Evolutionary conservation across 2,113 vertebrate genomes (phyloP), one percentile per base, ranked within the genome.

Genomic region (Gallinago paraguaiae): DNA sequence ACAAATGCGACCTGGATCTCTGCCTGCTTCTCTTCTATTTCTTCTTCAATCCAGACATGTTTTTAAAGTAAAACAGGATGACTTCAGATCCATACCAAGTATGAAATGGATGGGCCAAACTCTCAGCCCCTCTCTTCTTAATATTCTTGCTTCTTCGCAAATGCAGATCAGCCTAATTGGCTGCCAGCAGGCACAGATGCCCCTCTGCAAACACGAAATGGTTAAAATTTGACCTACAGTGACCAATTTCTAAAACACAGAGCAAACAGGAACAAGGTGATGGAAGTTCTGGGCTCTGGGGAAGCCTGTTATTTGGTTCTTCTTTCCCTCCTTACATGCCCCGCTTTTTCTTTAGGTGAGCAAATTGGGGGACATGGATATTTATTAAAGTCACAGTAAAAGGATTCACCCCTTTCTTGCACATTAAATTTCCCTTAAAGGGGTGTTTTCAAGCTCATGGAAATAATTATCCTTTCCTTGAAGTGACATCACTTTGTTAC

Each of bases 101-200:
- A 57, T 24, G n/a, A 82, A 88, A 39, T 31, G 75, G 69, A 54
- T 78, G 61, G 54, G 41, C 57, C 61, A 76, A 65, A 22, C 54
- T 94, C 70, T 82, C 74, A 72, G 11, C 53, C 10, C 10, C 27
- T 79, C 53, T 48, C 22, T 81, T 57, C 57, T 94, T 85, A 76
- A 77, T 95, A 92, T 79, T 67, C 50, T 9, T 69, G 53, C 41
- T 71, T 79, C 35, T 84, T 91, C 5, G 1, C 83, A 82, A 84
- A 82, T 81, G 82, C 69, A 86, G 80, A 96, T 93, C 82, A 86
- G 69, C 74, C 88, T 96, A 81, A 95, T 76, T 96, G 92, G 27
- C 86, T 96, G 72, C 53, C 88, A 87, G 86, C 16, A 0, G 57
- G 88, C 90, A 86, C 90, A 92, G 95, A 84, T 93, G 88, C 75